Evolutionary conservation across 2,113 vertebrate species (phyloP).

Genomic region (Dicaeum eximium): DNA sequence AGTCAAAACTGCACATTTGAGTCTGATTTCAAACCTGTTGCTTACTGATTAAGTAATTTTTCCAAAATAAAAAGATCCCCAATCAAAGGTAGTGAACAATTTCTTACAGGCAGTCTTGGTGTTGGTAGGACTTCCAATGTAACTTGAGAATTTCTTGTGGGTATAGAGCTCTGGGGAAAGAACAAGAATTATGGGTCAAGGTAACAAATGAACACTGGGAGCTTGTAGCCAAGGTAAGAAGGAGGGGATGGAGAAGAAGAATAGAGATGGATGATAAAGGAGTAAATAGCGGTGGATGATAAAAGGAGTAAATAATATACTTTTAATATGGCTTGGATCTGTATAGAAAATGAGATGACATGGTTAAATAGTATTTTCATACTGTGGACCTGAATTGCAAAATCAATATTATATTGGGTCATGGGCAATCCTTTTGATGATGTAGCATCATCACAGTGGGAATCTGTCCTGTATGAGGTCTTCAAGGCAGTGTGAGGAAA

Average conservation of each 20-base stretch:
- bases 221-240: neutral
- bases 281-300: neutral
- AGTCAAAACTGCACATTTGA: neutral
- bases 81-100: neutral
- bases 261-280: neutral
- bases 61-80: neutral
- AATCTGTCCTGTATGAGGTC: neutral
- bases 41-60: neutral
- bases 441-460: neutral
- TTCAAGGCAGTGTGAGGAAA: neutral
- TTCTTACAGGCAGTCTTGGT: neutral
- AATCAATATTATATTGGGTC: neutral
- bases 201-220: neutral
- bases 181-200: neutral
- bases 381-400: neutral
- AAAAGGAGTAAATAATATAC: neutral
- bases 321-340: neutral
- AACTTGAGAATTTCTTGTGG: neutral
- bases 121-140: neutral
- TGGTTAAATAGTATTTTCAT: neutral
- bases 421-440: neutral
- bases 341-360: neutral
- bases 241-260: neutral
- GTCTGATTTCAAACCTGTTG: neutral
- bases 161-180: neutral